Conservation (phyloP, 2,113 vertebrate genomes). For the Siphamia tubifer region DNA sequence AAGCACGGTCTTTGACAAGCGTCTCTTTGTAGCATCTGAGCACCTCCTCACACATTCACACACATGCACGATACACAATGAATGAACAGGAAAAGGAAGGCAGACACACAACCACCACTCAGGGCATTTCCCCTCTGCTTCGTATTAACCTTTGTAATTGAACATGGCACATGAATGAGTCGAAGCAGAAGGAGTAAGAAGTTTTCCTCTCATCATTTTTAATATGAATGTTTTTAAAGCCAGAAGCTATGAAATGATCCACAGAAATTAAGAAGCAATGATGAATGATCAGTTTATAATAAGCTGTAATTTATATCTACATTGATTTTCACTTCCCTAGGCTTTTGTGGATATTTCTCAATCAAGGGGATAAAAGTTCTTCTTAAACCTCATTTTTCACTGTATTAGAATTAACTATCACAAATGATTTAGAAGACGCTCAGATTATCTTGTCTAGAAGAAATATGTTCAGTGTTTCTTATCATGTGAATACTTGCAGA, state of each 20-base stretch:
- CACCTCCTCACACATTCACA: conserved; percentile 2
- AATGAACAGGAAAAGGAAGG: conserved; percentile 53
- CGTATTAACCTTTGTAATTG: background rate
- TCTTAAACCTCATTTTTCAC: conserved; percentile 3
- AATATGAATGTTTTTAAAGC: background rate
- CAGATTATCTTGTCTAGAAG: too few relatives aligned
- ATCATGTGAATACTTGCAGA: too few relatives aligned
- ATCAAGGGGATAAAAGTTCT: background rate
- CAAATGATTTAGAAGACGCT: background rate
- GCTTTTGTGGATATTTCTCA: conserved; percentile 22
- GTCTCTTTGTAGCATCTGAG: conserved; percentile 36
- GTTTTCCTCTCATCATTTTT: background rate
- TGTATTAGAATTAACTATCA: conserved; percentile 12
- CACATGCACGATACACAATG: conserved; percentile 38
- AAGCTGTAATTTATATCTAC: background rate
- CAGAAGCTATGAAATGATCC: background rate
- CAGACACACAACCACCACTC: background rate
- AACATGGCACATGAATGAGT: background rate
- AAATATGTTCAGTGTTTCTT: too few relatives aligned
- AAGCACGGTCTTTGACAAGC: conserved; percentile 40
- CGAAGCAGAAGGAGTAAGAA: background rate
- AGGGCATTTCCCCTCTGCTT: background rate
- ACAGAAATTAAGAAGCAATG: background rate
- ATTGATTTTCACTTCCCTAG: conserved; percentile 4
- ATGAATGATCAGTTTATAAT: background rate